phyloP scores from a whole-genome alignment of 2,797 vertebrate species.

The Lutjanus argentimaculatus region DNA sequence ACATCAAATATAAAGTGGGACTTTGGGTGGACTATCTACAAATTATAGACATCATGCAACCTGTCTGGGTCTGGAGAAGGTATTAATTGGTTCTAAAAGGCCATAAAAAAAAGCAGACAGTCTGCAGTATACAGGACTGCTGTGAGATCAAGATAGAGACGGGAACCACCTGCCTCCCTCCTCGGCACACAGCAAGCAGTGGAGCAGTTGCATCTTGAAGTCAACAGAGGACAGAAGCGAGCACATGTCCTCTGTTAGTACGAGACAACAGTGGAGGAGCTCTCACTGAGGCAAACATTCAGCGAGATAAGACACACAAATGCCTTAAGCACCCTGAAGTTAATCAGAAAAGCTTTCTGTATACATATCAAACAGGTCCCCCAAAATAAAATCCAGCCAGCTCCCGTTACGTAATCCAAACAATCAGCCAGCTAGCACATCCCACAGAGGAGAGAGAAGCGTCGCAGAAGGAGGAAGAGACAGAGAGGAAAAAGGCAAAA shows the following conservation, averaged over 20 bases:
- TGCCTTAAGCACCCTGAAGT: conserved; percentile 60
- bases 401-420: conserved; percentile 74
- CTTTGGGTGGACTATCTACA: neutral
- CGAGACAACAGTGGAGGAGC: conserved; percentile 37
- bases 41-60: neutral
- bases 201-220: conserved; percentile 28
- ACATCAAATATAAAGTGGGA: neutral
- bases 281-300: conserved; percentile 45
- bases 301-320: conserved; percentile 61
- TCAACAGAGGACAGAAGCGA: conserved; percentile 50
- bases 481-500: conserved; percentile 52
- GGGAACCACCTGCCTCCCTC: neutral
- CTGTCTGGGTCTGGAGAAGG: neutral
- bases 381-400: conserved; percentile 58
- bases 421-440: conserved; percentile 70
- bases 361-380: conserved; percentile 70
- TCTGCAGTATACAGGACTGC: neutral
- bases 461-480: conserved; percentile 19
- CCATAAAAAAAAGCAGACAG: neutral
- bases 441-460: conserved; percentile 51
- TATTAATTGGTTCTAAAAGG: neutral
- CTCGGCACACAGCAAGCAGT: neutral
- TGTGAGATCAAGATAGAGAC: neutral
- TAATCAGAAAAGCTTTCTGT: conserved; percentile 60
- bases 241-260: conserved; percentile 28